These are phyloP conservation scores for Aramus guarauna DNA, from an alignment of 2,113 vertebrate genomes.

Conservation along the genomic window DNA sequence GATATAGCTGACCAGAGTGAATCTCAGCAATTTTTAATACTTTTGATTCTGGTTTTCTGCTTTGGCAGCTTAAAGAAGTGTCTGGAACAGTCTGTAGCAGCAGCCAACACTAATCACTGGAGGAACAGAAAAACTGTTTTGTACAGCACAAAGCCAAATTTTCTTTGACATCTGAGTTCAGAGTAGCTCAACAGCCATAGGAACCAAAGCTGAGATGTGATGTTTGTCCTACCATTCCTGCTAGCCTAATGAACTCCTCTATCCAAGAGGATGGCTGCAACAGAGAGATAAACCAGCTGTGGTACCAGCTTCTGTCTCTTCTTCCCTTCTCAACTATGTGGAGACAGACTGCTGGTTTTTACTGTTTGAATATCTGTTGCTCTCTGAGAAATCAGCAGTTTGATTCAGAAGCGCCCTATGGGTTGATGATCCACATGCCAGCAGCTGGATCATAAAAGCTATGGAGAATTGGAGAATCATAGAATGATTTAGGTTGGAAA, in stretches of 20 bases:
- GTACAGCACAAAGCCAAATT: neutral
- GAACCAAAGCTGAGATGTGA: neutral
- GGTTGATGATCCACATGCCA: neutral
- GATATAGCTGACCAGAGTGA: neutral
- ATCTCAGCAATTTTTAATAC: neutral
- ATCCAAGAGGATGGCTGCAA: neutral
- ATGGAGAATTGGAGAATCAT: too few species aligned
- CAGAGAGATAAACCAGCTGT: neutral
- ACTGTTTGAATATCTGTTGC: neutral
- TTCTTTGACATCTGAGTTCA: neutral
- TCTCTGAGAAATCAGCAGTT: neutral
- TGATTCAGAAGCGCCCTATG: neutral
- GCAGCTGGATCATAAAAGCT: neutral
- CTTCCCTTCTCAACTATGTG: neutral
- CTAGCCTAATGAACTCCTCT: neutral
- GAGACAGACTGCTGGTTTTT: neutral
- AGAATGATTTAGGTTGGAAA: too few species aligned
- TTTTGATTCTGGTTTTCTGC: neutral
- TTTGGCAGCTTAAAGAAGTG: neutral
- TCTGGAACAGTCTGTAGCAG: neutral
- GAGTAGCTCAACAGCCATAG: neutral
- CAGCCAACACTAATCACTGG: neutral
- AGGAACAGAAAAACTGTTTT: neutral
- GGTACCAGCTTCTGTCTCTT: neutral
- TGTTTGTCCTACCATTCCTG: neutral